These are phyloP conservation scores for Chrysaora quinquecirrha DNA, from an alignment of 30 jellyfish, hydroid and myxozoan species.

Conservation along the genomic window DNA sequence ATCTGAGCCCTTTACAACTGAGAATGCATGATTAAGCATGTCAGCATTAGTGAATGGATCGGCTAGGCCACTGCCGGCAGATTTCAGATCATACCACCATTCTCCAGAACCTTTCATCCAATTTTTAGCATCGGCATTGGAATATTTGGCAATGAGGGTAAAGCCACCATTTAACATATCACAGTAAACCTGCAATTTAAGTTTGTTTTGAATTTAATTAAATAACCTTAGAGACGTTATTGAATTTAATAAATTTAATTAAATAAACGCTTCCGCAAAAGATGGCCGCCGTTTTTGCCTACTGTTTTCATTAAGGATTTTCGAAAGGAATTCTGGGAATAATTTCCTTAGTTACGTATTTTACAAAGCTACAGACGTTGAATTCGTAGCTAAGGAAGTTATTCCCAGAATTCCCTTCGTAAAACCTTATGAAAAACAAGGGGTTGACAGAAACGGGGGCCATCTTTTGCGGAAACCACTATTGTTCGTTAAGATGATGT, in stretches of 20 bases:
- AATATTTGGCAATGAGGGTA: conserved; percentile 43
- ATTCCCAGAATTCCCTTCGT: too few relatives aligned
- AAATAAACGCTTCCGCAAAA: too few relatives aligned
- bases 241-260: too few relatives aligned
- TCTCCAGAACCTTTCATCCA: conserved; percentile 58
- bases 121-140: conserved; percentile 43
- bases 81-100: conserved; percentile 24
- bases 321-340: too few relatives aligned
- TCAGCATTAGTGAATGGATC: conserved; percentile 21
- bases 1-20: conserved; percentile 31
- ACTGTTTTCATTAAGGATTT: too few relatives aligned
- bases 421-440: too few relatives aligned
- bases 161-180: conserved; percentile 67
- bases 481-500: not conserved
- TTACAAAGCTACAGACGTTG: too few relatives aligned
- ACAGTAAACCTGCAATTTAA: conserved; percentile 41
- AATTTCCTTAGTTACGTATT: too few relatives aligned
- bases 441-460: too few relatives aligned
- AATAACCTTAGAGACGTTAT: not conserved
- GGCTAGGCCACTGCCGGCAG: conserved; percentile 7
- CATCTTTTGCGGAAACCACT: too few relatives aligned
- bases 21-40: conserved; percentile 38
- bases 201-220: not conserved
- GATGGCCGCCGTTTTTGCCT: too few relatives aligned
- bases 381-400: too few relatives aligned